phyloP scores from a whole-genome alignment of 2,888 invertebrate genomes.

The Tillus elongatus region DNA sequence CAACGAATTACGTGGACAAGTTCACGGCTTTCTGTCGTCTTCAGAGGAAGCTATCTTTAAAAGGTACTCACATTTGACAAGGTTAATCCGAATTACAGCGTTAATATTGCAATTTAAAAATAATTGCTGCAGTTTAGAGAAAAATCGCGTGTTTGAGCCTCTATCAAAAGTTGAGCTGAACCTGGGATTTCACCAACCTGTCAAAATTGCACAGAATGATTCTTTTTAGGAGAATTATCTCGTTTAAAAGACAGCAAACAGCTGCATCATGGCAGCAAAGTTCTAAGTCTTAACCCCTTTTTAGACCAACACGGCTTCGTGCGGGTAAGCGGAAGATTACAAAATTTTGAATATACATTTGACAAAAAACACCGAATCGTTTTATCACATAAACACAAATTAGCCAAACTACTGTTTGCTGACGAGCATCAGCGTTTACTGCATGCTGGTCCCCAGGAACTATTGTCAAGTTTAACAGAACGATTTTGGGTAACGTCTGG shows the following conservation, averaged over 20 bases:
- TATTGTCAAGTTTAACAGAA: conserved; percentile 12
- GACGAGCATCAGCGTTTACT: conserved; percentile 17
- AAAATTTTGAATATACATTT: conserved; percentile 4
- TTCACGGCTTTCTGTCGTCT: no score
- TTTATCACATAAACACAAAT: conserved; percentile 10
- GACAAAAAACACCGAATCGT: conserved; percentile 18
- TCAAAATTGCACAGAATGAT: conserved; percentile 7
- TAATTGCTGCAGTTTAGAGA: conserved; percentile 5
- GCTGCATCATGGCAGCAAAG: conserved; percentile 6
- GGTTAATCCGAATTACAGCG: conserved; percentile 1
- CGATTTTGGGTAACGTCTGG: conserved; percentile 17
- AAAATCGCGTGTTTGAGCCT: no score
- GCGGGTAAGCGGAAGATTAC: conserved; percentile 11
- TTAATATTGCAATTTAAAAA: conserved; percentile 10
- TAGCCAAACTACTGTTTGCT: conserved; percentile 16
- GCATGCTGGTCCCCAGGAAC: conserved; percentile 19
- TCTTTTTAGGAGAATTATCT: conserved; percentile 5
- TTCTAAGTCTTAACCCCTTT: conserved; percentile 13
- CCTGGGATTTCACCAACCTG: background rate
- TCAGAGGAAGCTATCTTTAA: background rate
- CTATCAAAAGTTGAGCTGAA: conserved; percentile 3
- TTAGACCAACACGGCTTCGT: conserved; percentile 11
- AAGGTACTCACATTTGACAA: conserved; percentile 5
- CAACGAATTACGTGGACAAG: no score
- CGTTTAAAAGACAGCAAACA: conserved; percentile 2